Conservation (phyloP, 2,888 invertebrate species). For the Caenorhabditis imperialis region DNA sequence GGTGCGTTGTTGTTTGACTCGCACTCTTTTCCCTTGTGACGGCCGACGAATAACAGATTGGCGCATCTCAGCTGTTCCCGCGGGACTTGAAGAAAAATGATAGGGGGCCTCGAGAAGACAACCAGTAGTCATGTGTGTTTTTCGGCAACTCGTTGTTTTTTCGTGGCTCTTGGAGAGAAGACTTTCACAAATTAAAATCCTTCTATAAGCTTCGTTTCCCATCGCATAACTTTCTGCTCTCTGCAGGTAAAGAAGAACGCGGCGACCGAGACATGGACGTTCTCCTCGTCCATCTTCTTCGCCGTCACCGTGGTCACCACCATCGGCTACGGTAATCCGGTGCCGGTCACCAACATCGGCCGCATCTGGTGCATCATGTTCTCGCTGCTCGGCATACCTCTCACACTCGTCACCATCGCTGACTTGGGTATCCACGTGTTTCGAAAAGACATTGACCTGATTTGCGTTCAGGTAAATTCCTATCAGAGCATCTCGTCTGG, state of each 20-base stretch:
- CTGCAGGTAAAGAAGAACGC: constrained; percentile 73
- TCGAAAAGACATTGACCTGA: background rate
- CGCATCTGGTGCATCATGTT: constrained; percentile 76
- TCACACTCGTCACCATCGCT: constrained; percentile 78
- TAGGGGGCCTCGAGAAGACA: too few relatives aligned
- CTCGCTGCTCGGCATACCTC: constrained; percentile 78
- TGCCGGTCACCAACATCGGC: constrained; percentile 76
- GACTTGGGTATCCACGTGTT: constrained; percentile 71
- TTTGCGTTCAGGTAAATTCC: constrained; percentile 72
- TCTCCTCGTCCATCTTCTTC: constrained; percentile 78
- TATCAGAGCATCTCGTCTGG: constrained; percentile 77
- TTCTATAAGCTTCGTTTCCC: too few relatives aligned
- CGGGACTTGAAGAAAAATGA: constrained; percentile 25
- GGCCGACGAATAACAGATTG: too few relatives aligned
- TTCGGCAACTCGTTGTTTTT: too few relatives aligned
- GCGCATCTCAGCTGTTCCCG: constrained; percentile 46
- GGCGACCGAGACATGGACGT: constrained; percentile 77
- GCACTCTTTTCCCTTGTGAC: too few relatives aligned
- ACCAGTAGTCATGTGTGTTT: too few relatives aligned
- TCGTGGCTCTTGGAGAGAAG: too few relatives aligned
- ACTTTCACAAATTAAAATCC: too few relatives aligned
- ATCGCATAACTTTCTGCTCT: too few relatives aligned
- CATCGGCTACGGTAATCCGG: constrained; percentile 78
- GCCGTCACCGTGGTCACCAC: constrained; percentile 78
- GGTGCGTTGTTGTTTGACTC: constrained; percentile 39